Evolutionary conservation across 2,113 vertebrate species (phyloP).

Genomic region (Nicator chloris): DNA sequence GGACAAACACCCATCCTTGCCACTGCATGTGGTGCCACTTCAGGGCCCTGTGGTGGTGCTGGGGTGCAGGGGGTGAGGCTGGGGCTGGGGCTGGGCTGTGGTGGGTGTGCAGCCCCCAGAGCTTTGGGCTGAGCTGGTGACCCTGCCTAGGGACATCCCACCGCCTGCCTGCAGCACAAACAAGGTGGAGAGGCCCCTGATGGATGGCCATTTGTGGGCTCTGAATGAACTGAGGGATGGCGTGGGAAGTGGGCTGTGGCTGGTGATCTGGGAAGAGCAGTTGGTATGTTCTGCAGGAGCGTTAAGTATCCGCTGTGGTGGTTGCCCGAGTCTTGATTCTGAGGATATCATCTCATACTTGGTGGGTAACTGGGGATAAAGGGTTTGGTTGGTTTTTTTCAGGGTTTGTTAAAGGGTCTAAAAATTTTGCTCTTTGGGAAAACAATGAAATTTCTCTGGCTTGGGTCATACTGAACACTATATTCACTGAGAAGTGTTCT

Average conservation of each 20-base stretch:
- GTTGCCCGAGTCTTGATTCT: neutral
- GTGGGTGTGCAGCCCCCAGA: rapidly evolving
- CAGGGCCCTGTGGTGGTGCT: neutral
- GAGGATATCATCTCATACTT: neutral
- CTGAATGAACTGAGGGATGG: too few relatives aligned
- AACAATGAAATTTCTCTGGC: neutral
- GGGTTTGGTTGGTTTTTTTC: neutral
- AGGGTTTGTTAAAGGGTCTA: neutral
- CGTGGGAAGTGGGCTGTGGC: neutral
- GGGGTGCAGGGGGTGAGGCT: neutral
- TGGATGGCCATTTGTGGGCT: neutral
- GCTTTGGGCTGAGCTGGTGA: neutral
- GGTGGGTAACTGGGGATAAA: neutral
- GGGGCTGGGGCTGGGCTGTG: neutral
- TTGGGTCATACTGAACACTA: neutral
- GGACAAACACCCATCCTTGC: neutral
- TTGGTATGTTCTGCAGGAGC: neutral
- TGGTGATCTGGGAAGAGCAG: neutral
- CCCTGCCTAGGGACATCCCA: neutral
- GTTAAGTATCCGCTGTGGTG: neutral
- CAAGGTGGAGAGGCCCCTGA: neutral
- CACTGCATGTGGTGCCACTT: neutral
- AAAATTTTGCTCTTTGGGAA: neutral
- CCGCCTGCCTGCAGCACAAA: rapidly evolving
- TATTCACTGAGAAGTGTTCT: neutral